A percentile compares a stretch with the other conserved stretches of the same genome.
Conservation (phyloP, 2,797 vertebrate genomes). For the Myoxocephalus aenaeus region DNA sequence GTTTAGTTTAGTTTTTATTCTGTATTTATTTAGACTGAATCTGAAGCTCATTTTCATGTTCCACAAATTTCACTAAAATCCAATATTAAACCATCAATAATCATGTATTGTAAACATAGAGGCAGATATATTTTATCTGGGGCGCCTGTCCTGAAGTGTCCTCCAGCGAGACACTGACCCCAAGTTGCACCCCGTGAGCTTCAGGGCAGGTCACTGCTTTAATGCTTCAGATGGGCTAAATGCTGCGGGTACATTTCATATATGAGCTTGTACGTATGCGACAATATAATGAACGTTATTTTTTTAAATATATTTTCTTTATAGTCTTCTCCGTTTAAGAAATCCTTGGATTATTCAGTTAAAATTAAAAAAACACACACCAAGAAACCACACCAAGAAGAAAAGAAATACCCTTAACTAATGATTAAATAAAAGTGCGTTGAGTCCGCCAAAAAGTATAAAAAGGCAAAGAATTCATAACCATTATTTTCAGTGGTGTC, state of each 20-base stretch:
- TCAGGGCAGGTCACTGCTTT: neutral
- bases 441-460: neutral
- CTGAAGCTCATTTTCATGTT: neutral
- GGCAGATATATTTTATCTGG: neutral
- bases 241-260: neutral
- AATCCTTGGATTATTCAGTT: neutral
- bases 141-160: neutral
- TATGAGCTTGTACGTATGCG: neutral
- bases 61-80: neutral
- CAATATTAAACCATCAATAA: neutral
- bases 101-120: neutral
- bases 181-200: neutral
- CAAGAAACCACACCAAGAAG: neutral
- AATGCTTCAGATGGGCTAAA: neutral
- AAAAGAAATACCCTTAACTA: neutral
- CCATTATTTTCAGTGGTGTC: conserved; percentile 21
- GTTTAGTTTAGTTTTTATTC: neutral
- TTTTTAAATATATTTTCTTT: neutral
- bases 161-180: neutral
- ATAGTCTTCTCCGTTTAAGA: neutral
- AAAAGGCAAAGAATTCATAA: neutral
- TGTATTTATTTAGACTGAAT: neutral
- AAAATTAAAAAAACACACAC: neutral
- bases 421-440: neutral
- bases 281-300: neutral